These are phyloP conservation scores for Stegodyphus mimosarum DNA, from an alignment of 1,140 invertebrate genomes.

Conservation along the genomic window DNA sequence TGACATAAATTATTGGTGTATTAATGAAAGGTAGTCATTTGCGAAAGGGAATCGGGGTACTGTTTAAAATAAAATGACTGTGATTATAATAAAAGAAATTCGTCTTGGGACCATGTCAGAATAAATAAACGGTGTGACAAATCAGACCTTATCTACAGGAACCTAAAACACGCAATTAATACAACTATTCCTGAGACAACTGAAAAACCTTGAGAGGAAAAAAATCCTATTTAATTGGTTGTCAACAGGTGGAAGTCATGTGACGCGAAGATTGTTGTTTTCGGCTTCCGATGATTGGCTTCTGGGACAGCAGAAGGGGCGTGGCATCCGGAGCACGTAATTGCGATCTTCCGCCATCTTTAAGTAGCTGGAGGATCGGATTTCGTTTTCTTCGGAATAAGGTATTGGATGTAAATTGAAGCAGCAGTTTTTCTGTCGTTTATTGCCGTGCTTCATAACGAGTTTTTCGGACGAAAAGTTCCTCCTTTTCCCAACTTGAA, in stretches of 20 bases:
- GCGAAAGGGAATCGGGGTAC: too few relatives aligned
- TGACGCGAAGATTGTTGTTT: slow-evolving; percentile 32
- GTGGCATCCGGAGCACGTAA: slow-evolving; percentile 14
- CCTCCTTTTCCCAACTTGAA: too few relatives aligned
- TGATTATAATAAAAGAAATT: too few relatives aligned
- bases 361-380: slow-evolving; percentile 4
- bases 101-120: too few relatives aligned
- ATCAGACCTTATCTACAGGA: too few relatives aligned
- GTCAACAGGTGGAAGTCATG: slow-evolving; percentile 30
- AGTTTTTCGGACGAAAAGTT: too few relatives aligned
- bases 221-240: slow-evolving; percentile 16
- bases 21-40: too few relatives aligned
- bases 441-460: not conserved
- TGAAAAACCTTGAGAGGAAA: not conserved
- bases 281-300: slow-evolving; percentile 12
- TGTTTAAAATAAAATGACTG: too few relatives aligned
- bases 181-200: too few relatives aligned
- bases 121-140: too few relatives aligned
- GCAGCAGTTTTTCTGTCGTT: not conserved
- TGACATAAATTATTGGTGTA: too few relatives aligned
- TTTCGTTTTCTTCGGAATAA: slow-evolving; percentile 18
- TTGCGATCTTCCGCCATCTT: slow-evolving; percentile 29
- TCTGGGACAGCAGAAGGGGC: not conserved
- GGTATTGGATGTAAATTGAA: not conserved
- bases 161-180: too few relatives aligned